These are phyloP conservation scores for Cheirogaleus major DNA, from an alignment of 2,797 vertebrate genomes.

Conservation along the genomic window DNA sequence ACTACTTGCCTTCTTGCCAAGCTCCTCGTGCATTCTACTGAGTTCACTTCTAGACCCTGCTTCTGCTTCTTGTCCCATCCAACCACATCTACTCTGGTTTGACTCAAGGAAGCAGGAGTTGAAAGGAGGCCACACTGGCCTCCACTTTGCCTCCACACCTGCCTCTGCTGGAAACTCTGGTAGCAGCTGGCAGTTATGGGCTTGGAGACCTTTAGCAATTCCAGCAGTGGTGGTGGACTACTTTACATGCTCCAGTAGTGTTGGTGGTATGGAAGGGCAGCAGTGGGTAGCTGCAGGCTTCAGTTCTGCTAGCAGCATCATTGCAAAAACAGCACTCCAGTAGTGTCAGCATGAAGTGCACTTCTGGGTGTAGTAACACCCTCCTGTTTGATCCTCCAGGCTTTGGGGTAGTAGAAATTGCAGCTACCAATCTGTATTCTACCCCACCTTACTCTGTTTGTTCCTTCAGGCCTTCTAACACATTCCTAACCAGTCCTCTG, in stretches of 20 bases:
- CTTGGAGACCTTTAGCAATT: neutral
- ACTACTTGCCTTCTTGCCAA: neutral
- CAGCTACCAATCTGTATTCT: neutral
- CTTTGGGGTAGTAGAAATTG: neutral
- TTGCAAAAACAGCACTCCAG: neutral
- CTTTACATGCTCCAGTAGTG: neutral
- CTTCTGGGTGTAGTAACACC: neutral
- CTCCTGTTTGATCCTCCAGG: neutral
- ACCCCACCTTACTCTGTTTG: neutral
- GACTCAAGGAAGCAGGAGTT: neutral
- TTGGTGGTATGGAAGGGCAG: neutral
- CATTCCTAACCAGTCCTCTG: neutral
- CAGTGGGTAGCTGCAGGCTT: neutral
- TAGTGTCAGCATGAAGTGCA: neutral
- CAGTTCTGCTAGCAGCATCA: neutral
- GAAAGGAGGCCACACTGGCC: neutral
- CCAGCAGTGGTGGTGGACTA: neutral
- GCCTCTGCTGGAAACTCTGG: neutral
- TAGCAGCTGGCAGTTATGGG: neutral
- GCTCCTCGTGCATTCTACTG: neutral
- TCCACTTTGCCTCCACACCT: no score
- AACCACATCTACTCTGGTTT: neutral
- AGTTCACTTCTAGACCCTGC: neutral
- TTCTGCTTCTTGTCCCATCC: constrained; percentile 10
- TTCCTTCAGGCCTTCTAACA: neutral